Evolutionary conservation across 2,888 invertebrate species (phyloP), one percentile per base, ranked within the genome.

Genomic region (Neria commutata): DNA sequence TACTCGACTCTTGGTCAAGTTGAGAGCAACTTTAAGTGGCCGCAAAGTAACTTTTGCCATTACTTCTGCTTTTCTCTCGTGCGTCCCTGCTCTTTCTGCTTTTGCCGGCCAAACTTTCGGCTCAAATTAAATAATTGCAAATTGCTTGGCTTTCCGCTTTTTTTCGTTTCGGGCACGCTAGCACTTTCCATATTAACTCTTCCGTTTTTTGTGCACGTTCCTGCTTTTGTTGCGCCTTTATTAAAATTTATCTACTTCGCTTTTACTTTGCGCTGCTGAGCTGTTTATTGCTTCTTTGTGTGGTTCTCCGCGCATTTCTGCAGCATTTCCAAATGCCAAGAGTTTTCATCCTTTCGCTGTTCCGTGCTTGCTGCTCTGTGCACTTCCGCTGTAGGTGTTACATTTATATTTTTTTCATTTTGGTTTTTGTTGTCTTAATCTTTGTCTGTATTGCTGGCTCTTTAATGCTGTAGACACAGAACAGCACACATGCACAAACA

Each of bases 241-340:
- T 66, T 66, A 62, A 63, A 60, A 64, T 64, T 66, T 66, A 66
- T 66, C 61, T 60, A 62, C 60, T 63, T 64, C 58, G 62, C 48
- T 58, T 56, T 29, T 46, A 29, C 6, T 49, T 49, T 11, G 6
- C 17, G 26, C 11, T 17, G 29, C 14, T 37, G 16, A 48, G 53
- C 60, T 60, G 48, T 60, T 64, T 62, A 54, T 55, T 48, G 14
- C 8, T 8, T 48, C n/a, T 29, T 24, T 29, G 24, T 11, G 6
- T 29, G 29, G 6, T 29, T 29, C 29, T 42, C 21, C 21, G 29
- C 29, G 6, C 51, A 24, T 52, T 37, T 52, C 23, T 52, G 34
- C 40, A 16, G n/a, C 37, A 16, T 40, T 29, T n/a, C n/a, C n/a
- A n/a, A n/a, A n/a, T n/a, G n/a, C n/a, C 21, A 21, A 53, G 23